Percentiles rank a stretch among this genome's conserved stretches.
Evolutionary conservation across 2,888 invertebrate genomes (phyloP).

Genomic region (Thymelicus lineola): DNA sequence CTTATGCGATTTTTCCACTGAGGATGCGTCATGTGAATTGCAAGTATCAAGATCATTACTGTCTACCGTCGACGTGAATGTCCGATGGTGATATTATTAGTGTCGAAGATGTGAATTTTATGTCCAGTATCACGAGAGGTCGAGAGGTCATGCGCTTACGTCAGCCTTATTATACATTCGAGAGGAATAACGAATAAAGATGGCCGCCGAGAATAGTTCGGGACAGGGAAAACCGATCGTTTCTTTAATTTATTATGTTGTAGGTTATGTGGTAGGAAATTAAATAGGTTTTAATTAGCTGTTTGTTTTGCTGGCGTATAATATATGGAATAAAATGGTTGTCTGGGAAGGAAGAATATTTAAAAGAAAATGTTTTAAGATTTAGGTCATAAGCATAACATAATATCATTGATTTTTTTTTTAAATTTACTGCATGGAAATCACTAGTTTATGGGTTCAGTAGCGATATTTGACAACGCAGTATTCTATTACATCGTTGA

Average conservation of each 20-base stretch:
- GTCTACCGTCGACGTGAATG: constrained; percentile 38
- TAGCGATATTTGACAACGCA: too few species aligned
- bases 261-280: background rate
- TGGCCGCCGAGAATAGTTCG: constrained; percentile 41
- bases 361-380: too few species aligned
- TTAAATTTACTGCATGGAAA: too few species aligned
- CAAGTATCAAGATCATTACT: constrained; percentile 34
- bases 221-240: constrained; percentile 41
- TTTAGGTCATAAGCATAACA: too few species aligned
- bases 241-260: constrained; percentile 24
- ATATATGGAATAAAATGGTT: too few species aligned
- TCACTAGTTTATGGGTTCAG: too few species aligned
- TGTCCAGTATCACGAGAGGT: constrained; percentile 44
- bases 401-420: too few species aligned
- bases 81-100: constrained; percentile 42
- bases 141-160: constrained; percentile 47
- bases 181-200: constrained; percentile 42
- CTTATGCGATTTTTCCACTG: too few species aligned
- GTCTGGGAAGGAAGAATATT: too few species aligned
- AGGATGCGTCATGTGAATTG: background rate
- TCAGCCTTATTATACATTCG: constrained; percentile 46
- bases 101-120: constrained; percentile 43
- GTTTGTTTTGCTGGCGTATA: background rate
- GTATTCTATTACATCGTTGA: too few species aligned
- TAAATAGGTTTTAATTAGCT: background rate